Evolutionary conservation across 2,888 invertebrate genomes (phyloP).

Genomic region (Harpalus rufipes): DNA sequence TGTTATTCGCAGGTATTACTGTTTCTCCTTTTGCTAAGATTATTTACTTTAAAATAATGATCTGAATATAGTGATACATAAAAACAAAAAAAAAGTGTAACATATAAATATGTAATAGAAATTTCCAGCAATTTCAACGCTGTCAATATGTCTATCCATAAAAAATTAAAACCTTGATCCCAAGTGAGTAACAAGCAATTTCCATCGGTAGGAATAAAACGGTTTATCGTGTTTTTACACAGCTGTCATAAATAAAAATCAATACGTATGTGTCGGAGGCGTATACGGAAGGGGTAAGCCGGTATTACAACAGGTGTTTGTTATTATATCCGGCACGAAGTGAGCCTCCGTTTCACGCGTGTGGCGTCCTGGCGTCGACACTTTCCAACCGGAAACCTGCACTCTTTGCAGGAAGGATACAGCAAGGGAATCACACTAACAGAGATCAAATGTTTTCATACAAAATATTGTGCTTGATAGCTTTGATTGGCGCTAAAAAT

Average conservation of each 20-base stretch:
- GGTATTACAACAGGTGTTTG: slow-evolving; percentile 52
- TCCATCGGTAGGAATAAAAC: slow-evolving; percentile 15
- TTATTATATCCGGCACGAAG: slow-evolving; percentile 28
- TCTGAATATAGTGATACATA: too few relatives aligned
- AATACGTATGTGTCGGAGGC: slow-evolving; percentile 9
- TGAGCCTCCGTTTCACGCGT: neutral
- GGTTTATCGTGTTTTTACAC: slow-evolving; percentile 32
- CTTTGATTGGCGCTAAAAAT: too few relatives aligned
- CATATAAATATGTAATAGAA: too few relatives aligned
- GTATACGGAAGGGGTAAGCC: slow-evolving; percentile 20
- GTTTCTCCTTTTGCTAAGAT: too few relatives aligned
- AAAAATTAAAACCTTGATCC: neutral
- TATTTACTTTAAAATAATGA: too few relatives aligned
- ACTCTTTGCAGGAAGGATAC: neutral
- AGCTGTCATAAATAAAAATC: slow-evolving; percentile 45
- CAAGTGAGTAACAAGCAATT: neutral
- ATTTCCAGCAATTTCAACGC: too few relatives aligned
- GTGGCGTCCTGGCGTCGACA: slow-evolving; percentile 12
- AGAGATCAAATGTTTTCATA: too few relatives aligned
- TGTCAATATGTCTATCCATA: neutral
- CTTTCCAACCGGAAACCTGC: slow-evolving; percentile 19
- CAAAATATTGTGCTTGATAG: too few relatives aligned
- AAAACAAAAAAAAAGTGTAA: too few relatives aligned
- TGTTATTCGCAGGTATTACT: too few relatives aligned
- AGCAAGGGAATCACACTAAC: neutral